Percentiles rank a stretch among this genome's conserved stretches.
phyloP scores from a whole-genome alignment of 30 jellyfish, hydroid and myxozoan genomes.

The Pseudorhiza aurosa region DNA sequence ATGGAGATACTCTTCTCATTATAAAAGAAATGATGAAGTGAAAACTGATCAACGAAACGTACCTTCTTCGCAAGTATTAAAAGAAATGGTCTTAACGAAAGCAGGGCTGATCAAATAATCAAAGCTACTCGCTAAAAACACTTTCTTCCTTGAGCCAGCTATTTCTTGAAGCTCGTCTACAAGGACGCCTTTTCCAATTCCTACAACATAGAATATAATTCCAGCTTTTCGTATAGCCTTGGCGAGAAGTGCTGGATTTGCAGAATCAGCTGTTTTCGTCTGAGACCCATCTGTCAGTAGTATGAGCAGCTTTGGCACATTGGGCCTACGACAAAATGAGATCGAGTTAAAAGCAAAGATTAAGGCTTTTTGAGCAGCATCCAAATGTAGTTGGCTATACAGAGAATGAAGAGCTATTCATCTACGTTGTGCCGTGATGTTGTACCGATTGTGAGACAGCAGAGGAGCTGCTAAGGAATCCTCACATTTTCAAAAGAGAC shows the following conservation, averaged over 20 bases:
- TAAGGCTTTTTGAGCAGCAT: no score
- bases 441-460: constrained; percentile 42
- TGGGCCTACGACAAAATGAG: no score
- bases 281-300: constrained; percentile 70
- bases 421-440: constrained; percentile 80
- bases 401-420: no score
- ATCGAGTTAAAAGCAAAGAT: no score
- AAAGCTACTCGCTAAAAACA: constrained; percentile 51
- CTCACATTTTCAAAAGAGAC: constrained; percentile 64
- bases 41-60: neutral
- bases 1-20: no score
- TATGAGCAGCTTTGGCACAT: constrained; percentile 44
- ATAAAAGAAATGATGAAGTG: no score
- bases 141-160: constrained; percentile 27
- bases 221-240: constrained; percentile 16
- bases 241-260: constrained; percentile 26
- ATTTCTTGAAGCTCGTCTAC: neutral
- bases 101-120: constrained; percentile 55
- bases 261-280: constrained; percentile 20
- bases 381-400: no score
- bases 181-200: constrained; percentile 32
- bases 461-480: constrained; percentile 84
- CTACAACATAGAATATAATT: constrained; percentile 23
- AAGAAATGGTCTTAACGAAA: constrained; percentile 36
- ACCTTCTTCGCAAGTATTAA: constrained; percentile 59